These are phyloP conservation scores for Drosophila persimilis DNA, from an alignment of 1,140 invertebrate genomes.

Conservation along the genomic window DNA sequence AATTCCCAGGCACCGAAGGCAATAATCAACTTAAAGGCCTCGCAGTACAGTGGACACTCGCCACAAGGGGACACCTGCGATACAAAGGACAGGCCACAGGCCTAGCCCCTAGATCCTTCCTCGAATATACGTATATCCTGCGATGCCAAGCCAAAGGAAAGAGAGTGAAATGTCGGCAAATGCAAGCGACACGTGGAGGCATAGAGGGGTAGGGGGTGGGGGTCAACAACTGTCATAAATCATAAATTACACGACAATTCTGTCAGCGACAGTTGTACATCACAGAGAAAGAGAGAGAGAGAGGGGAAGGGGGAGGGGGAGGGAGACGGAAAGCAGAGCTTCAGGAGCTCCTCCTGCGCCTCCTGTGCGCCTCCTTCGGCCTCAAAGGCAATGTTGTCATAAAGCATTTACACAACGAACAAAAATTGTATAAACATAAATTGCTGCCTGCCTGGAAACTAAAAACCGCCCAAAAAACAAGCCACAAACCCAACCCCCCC, in stretches of 20 bases:
- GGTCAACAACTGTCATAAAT: slow-evolving; percentile 36
- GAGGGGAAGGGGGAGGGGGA: too few species aligned
- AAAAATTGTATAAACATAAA: slow-evolving; percentile 41
- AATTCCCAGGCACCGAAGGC: neutral
- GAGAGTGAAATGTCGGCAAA: slow-evolving; percentile 6
- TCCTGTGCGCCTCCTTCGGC: neutral
- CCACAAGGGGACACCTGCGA: neutral
- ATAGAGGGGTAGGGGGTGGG: neutral
- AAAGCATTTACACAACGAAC: slow-evolving; percentile 45
- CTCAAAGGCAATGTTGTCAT: slow-evolving; percentile 28
- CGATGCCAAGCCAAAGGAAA: neutral
- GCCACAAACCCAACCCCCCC: slow-evolving; percentile 10
- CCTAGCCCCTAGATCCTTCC: too few species aligned
- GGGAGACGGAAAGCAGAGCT: too few species aligned
- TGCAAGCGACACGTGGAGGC: slow-evolving; percentile 17
- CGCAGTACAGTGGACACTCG: neutral
- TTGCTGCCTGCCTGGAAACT: slow-evolving; percentile 53
- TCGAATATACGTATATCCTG: too few species aligned
- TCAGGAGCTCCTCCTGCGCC: too few species aligned
- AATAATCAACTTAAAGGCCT: neutral
- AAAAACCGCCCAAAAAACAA: slow-evolving; percentile 48
- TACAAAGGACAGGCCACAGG: too few species aligned
- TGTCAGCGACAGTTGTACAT: slow-evolving; percentile 61
- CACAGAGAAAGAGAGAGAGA: neutral
- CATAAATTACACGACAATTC: slow-evolving; percentile 68